Percentiles rank a stretch among this genome's conserved stretches.
Evolutionary conservation across 2,113 vertebrate genomes (phyloP).

Genomic region (Lanius ludovicianus): DNA sequence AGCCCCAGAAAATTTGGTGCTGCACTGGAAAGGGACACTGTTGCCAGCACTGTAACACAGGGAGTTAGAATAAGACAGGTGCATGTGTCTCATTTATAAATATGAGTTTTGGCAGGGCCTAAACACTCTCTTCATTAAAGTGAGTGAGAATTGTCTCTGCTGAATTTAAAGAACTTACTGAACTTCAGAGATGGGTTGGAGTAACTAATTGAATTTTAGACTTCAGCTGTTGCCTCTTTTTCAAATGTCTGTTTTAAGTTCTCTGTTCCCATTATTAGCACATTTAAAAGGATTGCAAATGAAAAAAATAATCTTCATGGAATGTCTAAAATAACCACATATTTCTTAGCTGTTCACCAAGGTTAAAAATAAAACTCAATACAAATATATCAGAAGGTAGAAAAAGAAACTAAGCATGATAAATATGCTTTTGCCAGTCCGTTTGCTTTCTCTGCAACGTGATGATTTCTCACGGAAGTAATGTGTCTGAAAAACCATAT

Average conservation of each 20-base stretch:
- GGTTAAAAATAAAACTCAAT: background rate
- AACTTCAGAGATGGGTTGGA: background rate
- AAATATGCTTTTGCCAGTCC: background rate
- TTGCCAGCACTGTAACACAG: background rate
- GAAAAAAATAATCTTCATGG: background rate
- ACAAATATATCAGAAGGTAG: background rate
- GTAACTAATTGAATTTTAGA: background rate
- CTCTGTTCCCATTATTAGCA: background rate
- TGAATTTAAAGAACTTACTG: background rate
- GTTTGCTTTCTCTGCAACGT: background rate
- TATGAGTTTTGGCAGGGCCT: background rate
- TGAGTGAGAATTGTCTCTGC: background rate
- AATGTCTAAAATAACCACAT: background rate
- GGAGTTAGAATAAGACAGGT: background rate
- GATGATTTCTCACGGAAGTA: conserved; percentile 47
- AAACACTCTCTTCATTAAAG: background rate
- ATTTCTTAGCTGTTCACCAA: background rate
- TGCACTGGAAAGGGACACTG: background rate
- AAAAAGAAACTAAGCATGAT: background rate
- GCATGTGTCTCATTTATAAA: background rate
- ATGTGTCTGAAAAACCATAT: background rate
- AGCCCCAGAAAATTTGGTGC: background rate
- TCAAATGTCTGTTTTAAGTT: background rate
- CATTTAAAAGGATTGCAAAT: background rate
- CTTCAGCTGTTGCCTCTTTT: background rate